phyloP scores from a whole-genome alignment of 2,888 invertebrate species.

The Chrysolina oricalcia region DNA sequence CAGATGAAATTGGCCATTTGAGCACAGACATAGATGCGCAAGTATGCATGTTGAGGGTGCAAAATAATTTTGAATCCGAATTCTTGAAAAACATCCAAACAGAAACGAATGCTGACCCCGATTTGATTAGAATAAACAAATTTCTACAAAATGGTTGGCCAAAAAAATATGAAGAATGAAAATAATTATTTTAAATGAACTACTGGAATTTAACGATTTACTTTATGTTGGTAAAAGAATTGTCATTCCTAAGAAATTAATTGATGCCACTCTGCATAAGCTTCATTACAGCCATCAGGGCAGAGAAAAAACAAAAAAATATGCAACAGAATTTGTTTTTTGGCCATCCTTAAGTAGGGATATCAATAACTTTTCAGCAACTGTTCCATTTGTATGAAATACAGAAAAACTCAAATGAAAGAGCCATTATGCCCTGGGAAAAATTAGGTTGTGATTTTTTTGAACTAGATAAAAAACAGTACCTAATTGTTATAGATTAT shows the following conservation, averaged over 20 bases:
- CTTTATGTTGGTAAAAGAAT: background rate
- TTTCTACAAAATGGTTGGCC: background rate
- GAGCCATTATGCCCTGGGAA: constrained; percentile 1
- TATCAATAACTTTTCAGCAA: background rate
- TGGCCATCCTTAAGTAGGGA: background rate
- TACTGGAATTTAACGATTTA: background rate
- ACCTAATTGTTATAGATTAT: background rate
- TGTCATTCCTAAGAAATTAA: background rate
- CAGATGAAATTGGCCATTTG: background rate
- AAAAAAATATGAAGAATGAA: background rate
- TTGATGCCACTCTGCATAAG: background rate
- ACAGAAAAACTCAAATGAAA: background rate
- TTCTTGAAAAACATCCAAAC: background rate
- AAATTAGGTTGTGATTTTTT: background rate
- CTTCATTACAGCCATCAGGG: constrained; percentile 11
- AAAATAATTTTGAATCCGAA: background rate
- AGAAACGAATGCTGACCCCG: background rate
- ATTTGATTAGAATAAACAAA: background rate
- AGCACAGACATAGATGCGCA: no score
- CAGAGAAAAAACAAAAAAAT: constrained; percentile 2
- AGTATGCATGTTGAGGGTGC: background rate
- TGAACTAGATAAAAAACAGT: background rate
- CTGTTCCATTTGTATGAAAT: background rate
- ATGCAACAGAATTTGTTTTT: constrained; percentile 1
- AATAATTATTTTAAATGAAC: background rate